Base-by-base conservation (phyloP, 2,888 invertebrate genomes). In the Neria commutata region DNA sequence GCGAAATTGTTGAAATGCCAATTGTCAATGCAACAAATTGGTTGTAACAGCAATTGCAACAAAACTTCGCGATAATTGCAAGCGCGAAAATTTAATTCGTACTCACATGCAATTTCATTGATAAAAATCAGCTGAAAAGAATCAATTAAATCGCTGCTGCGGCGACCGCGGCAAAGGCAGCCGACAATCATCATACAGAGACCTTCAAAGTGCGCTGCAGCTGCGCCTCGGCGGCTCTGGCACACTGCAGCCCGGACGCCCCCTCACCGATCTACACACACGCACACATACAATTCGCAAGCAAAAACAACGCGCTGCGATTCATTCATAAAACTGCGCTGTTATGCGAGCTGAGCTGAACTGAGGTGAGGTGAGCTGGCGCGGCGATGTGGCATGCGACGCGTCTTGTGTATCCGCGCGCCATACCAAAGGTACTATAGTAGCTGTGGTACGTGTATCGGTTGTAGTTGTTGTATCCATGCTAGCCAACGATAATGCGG, bases 21-120 rank as follows among this genome's bases (percentile, higher is more conserved):
- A 37, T 37, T 37, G 37, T 37, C 37, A 37, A 14, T 37, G 14
- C 29, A 29, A 29, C 29, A 29, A 29, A 5, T n/a, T n/a, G n/a
- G n/a, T n/a, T 4, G 16, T 5, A 42, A 19, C 42, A 19, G 14
- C 42, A 4, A 42, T 14, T 11, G 14, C 42, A 42, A 42, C 42
- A 19, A 42, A 4, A 21, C 4, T 19, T 42, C 17, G 14, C 19
- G 8, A 21, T 42, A 37, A 37, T 37, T 37, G n/a, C 42, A 6
- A 37, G 4, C 8, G 6, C 14, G 16, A 8, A 14, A 37, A 14
- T 5, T n/a, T n/a, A 37, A 37, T n/a, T 37, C 4, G 4, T 4
- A 37, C 19, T 42, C 42, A 21, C 42, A 42, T 42, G 42, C 42
- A 42, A 42, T 21, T 42, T 42, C 42, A 42, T 42, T 42, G 42